Evolutionary conservation across 2,797 vertebrate species (phyloP).

Genomic region (Hemitrygon akajei): DNA sequence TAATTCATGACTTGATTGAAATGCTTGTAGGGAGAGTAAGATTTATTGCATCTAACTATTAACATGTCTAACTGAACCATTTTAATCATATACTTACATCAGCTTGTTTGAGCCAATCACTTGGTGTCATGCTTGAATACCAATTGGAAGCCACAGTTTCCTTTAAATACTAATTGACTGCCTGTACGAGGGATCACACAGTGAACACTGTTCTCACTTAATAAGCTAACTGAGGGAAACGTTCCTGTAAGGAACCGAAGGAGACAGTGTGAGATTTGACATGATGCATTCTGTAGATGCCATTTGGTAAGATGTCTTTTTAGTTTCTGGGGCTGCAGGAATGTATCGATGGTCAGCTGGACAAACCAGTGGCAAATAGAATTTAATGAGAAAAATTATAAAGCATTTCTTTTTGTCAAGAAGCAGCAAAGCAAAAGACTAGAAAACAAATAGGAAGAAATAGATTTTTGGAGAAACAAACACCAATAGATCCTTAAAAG

Average conservation of each 20-base stretch:
- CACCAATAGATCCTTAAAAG: no score
- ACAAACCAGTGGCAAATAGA: no score
- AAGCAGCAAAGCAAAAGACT: no score
- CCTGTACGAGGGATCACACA: background rate
- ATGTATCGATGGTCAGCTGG: no score
- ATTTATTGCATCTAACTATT: background rate
- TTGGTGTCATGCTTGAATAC: no score
- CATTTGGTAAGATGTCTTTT: background rate
- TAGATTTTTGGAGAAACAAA: no score
- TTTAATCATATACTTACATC: background rate
- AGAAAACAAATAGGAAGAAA: no score
- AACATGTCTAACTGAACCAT: background rate
- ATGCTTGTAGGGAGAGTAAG: no score
- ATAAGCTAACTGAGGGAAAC: no score
- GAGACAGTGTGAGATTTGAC: background rate
- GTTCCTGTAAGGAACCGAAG: background rate
- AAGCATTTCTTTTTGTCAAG: no score
- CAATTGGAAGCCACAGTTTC: no score
- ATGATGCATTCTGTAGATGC: background rate
- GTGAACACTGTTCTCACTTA: background rate
- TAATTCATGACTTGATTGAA: background rate
- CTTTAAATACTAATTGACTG: background rate
- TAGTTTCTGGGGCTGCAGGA: background rate
- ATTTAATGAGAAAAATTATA: no score
- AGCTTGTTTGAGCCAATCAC: background rate